These are phyloP conservation scores for Eurypyga helias DNA, from an alignment of 2,113 vertebrate species.

Conservation along the genomic window DNA sequence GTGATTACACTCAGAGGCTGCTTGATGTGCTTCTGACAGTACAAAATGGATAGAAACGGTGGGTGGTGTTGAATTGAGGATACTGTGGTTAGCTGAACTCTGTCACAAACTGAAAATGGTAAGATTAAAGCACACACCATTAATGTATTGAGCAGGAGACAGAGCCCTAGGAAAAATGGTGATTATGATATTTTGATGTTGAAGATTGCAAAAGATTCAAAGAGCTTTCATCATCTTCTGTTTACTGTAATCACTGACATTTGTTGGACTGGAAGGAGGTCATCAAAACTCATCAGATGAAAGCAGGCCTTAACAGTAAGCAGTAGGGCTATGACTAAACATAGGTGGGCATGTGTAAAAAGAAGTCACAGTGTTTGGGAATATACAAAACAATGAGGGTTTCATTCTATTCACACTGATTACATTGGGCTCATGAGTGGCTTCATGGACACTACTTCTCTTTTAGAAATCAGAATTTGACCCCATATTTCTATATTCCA, in stretches of 20 bases:
- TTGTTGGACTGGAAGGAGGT: background rate
- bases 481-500: background rate
- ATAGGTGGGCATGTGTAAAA: background rate
- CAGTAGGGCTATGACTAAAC: background rate
- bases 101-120: slow-evolving; percentile 72
- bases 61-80: slow-evolving; percentile 79
- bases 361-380: background rate
- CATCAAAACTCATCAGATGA: background rate
- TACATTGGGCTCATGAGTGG: background rate
- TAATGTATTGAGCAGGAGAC: slow-evolving; percentile 59
- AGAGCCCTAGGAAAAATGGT: background rate
- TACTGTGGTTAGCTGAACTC: slow-evolving; percentile 74
- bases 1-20: slow-evolving; percentile 91
- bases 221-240: slow-evolving; percentile 2
- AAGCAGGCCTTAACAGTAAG: background rate
- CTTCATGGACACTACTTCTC: background rate
- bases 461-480: background rate
- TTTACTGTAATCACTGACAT: background rate
- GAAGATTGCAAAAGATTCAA: background rate
- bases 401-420: background rate
- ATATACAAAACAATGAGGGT: background rate
- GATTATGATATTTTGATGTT: slow-evolving; percentile 10
- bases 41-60: slow-evolving; percentile 86
- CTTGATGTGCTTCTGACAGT: slow-evolving; percentile 90
- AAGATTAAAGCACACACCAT: slow-evolving; percentile 74